phyloP scores from a whole-genome alignment of 2,113 vertebrate genomes.

The Physeter macrocephalus region DNA sequence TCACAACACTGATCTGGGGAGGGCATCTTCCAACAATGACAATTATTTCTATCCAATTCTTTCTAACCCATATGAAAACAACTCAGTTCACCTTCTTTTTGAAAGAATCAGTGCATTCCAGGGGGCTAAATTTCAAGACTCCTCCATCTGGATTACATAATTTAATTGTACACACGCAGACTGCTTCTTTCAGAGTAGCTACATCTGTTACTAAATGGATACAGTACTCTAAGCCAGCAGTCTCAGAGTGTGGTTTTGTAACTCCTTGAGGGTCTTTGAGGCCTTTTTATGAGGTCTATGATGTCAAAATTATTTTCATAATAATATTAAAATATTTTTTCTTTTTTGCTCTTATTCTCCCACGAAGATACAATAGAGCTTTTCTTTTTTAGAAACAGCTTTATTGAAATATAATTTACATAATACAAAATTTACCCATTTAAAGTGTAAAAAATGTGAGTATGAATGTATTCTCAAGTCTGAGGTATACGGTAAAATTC shows the following conservation, averaged over 20 bases:
- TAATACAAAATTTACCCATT: not conserved
- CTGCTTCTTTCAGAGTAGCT: not conserved
- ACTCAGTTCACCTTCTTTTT: not conserved
- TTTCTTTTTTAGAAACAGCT: not conserved
- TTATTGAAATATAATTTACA: not conserved
- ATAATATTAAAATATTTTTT: not conserved
- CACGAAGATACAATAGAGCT: not conserved
- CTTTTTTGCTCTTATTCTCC: not conserved
- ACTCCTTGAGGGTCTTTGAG: not conserved
- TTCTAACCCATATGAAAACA: not conserved
- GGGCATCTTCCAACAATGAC: not conserved
- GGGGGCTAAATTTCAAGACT: not conserved
- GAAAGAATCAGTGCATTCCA: not conserved
- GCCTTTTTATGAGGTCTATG: not conserved
- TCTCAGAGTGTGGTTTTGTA: not conserved
- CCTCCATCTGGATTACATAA: not conserved
- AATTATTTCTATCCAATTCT: not conserved
- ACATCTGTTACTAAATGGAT: not conserved
- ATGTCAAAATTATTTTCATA: not conserved
- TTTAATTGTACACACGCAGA: not conserved
- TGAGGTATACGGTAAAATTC: not conserved
- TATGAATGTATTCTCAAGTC: not conserved
- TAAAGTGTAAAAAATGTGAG: not conserved
- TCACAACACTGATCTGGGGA: not conserved
- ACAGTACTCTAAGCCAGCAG: not conserved